Evolutionary conservation across 23 tunicate genomes (phyloP).

Genomic region (Trididemnum nubilum): DNA sequence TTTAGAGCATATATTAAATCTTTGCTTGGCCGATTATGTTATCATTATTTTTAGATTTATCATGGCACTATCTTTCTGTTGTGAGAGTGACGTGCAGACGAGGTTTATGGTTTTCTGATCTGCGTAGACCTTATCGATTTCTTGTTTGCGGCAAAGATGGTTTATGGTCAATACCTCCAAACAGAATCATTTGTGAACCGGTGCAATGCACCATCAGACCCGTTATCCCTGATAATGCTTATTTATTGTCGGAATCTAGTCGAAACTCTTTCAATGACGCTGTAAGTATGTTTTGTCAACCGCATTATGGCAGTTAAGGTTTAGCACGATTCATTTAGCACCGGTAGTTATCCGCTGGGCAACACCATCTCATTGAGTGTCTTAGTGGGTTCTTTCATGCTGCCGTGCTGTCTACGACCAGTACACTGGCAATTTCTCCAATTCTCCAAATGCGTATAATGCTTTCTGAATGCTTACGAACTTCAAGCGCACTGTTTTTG

Average conservation of each 20-base stretch:
- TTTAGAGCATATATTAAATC: no score
- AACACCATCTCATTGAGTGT: no score
- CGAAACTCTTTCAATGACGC: conserved; percentile 20
- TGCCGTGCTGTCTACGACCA: no score
- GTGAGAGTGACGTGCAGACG: conserved; percentile 39
- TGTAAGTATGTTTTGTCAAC: conserved; percentile 33
- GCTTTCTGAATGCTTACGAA: no score
- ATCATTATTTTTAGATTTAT: not conserved
- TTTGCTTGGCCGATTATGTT: no score
- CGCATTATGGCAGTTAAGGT: not conserved
- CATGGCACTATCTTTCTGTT: conserved; percentile 49
- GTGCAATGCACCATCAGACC: conserved; percentile 41
- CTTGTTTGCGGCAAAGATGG: conserved; percentile 64
- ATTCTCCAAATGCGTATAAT: no score
- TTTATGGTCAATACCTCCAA: conserved; percentile 48
- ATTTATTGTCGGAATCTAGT: not conserved
- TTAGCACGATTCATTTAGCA: no score
- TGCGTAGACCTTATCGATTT: conserved; percentile 3
- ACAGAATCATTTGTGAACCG: conserved; percentile 19
- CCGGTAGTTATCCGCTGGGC: no score
- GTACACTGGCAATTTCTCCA: no score
- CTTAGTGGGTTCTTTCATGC: no score
- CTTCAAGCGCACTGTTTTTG: no score
- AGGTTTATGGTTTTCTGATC: conserved; percentile 66
- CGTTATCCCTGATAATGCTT: conserved; percentile 20